Base-by-base conservation (phyloP, 2,888 invertebrate species). In the Nasonovia ribisnigri region DNA sequence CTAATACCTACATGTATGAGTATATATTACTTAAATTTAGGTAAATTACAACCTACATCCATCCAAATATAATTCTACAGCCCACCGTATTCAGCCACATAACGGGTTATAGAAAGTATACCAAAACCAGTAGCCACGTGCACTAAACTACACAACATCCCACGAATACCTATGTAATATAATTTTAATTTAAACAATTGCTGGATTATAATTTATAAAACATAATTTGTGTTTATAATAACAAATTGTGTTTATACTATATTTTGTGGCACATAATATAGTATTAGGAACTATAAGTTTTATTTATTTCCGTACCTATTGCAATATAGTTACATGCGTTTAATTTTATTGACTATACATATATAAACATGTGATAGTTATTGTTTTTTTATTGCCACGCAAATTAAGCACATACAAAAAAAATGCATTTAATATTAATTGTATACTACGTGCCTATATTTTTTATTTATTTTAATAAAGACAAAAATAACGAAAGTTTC, bases 51-150 rank as follows among this genome's bases (percentile, higher is more conserved):
- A 92, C 51, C 86, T 92, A 88, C 92, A 88, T 43, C 43, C 26
- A 77, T 77, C 36, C 20, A 77, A 77, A 36, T 60, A 60, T 48
- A 60, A 67, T 87, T 87, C 36, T 88, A 92, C 60, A 60, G 26
- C 87, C 92, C 87, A 88, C 43, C 42, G 11, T 90, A 86, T 91
- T 91, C 20, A 29, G 16, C 29, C 42, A 11, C 36, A 88, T 67
- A 87, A 92, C 87, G 87, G 46, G 87, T 92, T 88, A 67, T 92
- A 88, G 46, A 92, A 92, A 92, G 67, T 88, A 48, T 88, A 67
- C 29, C 48, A 88, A 87, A 88, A 67, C 67, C 87, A 88, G 92
- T 92, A 92, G 92, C 87, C 16, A 4, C 3, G 36, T 36, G 10
- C 29, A 87, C 36, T 87, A 87, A 87, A 88, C 48, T 88, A 88